Evolutionary conservation across 2,797 vertebrate genomes (phyloP), one percentile per base, ranked within the genome.

Genomic region (Anniella stebbinsi): DNA sequence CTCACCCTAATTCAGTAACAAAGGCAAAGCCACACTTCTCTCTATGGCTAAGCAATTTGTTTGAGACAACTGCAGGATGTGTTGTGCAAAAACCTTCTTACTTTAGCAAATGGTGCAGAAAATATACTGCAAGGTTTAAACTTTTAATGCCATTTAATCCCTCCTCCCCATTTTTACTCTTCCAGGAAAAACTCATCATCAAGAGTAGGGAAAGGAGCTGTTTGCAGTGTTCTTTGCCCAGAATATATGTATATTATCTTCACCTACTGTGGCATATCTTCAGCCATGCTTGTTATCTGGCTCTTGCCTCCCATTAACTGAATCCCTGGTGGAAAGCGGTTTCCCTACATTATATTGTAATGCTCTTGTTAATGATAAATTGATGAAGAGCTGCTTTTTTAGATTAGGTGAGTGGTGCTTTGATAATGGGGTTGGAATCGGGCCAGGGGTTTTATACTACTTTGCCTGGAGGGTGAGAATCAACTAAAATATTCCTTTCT

Each of bases 361-460:
- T 97, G 95, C 93, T 97, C 98, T 98, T 97, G 97, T 98, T 98
- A 98, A 98, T 98, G 98, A 98, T 98, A 98, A 98, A 98, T 98
- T 98, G 98, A 98, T 98, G 98, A 98, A 98, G 97, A 98, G 97
- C 96, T 96, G 96, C 97, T 98, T 97, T 97, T 98, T 97, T 97
- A 98, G 97, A 98, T 98, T 98, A 98, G 98, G 97, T 98, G 97
- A 97, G 94, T 97, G 97, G 97, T 97, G 96, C 98, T 98, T 96
- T 98, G 98, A 98, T 98, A 98, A 98, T 98, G 97, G 97, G 96
- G 95, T 97, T 98, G 98, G 98, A 98, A 97, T 97, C 97, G 97
- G 97, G 98, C 97, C 97, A 98, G 97, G 95, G 96, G 92, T 95
- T 97, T 97, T 97, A 96, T 96, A 96, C 95, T 96, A 84, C 97